Conservation (phyloP, 2,888 invertebrate species). For the Drosophila leonis region DNA sequence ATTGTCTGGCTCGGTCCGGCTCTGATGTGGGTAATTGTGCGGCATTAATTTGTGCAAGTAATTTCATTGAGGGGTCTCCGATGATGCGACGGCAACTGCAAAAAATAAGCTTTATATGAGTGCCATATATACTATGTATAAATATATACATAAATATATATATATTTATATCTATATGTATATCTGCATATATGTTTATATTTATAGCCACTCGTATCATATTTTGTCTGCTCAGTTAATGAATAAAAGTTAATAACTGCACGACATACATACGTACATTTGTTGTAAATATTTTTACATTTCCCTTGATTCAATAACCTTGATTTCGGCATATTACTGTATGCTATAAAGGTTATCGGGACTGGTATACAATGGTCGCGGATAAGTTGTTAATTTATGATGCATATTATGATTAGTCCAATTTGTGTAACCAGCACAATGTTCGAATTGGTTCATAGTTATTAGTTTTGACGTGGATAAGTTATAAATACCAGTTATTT, state of each 20-base stretch:
- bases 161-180: conserved; percentile 15
- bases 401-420: conserved; percentile 28
- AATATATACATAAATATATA: conserved; percentile 18
- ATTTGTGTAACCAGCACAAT: conserved; percentile 8
- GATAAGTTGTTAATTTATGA: conserved; percentile 57
- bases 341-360: conserved; percentile 56
- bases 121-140: conserved; percentile 8
- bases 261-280: conserved; percentile 30
- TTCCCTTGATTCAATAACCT: conserved; percentile 63
- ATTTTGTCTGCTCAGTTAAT: conserved; percentile 48
- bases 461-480: not conserved
- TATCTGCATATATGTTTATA: not conserved
- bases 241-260: conserved; percentile 67
- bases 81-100: conserved; percentile 6
- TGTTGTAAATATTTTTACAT: conserved; percentile 66
- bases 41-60: conserved; percentile 79
- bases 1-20: conserved; percentile 61
- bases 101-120: conserved; percentile 25
- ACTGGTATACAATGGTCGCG: conserved; percentile 34
- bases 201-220: conserved; percentile 17
- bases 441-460: conserved; percentile 7
- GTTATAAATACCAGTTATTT: not conserved
- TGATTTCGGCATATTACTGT: conserved; percentile 47
- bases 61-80: conserved; percentile 64
- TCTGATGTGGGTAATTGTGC: conserved; percentile 62